These are phyloP conservation scores for Acanthosepion lycidas DNA, from an alignment of 2,888 invertebrate species.

Conservation along the genomic window DNA sequence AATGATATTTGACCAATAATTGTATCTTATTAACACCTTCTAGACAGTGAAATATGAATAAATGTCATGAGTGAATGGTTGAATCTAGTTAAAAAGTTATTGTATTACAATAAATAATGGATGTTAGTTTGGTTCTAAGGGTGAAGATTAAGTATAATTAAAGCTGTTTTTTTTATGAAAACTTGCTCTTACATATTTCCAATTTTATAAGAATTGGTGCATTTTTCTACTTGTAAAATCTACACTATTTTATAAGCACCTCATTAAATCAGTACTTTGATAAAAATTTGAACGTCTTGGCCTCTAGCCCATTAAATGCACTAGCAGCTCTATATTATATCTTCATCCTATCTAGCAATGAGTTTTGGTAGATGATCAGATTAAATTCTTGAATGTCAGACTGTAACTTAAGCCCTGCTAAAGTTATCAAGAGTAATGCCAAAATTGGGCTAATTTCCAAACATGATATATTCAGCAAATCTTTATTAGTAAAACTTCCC, in stretches of 20 bases:
- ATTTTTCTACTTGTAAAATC: background rate
- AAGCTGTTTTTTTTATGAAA: background rate
- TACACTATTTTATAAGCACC: background rate
- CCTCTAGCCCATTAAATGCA: background rate
- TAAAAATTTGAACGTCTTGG: background rate
- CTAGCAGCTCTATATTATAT: background rate
- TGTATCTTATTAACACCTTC: too few relatives aligned
- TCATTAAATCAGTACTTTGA: background rate
- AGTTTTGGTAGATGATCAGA: background rate
- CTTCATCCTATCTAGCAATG: background rate
- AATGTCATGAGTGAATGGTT: background rate
- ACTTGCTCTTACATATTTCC: background rate
- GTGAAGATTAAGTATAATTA: background rate
- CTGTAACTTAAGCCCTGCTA: background rate
- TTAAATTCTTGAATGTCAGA: background rate
- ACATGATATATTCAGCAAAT: background rate
- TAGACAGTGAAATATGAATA: background rate
- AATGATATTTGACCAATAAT: too few relatives aligned
- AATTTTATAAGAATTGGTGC: background rate
- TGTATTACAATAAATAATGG: background rate
- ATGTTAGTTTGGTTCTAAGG: background rate
- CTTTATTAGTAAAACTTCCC: too few relatives aligned
- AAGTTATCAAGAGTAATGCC: background rate
- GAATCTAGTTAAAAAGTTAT: background rate
- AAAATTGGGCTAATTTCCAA: background rate